These are phyloP conservation scores for Physocephala rufipes DNA, from an alignment of 2,888 invertebrate genomes.

Conservation along the genomic window DNA sequence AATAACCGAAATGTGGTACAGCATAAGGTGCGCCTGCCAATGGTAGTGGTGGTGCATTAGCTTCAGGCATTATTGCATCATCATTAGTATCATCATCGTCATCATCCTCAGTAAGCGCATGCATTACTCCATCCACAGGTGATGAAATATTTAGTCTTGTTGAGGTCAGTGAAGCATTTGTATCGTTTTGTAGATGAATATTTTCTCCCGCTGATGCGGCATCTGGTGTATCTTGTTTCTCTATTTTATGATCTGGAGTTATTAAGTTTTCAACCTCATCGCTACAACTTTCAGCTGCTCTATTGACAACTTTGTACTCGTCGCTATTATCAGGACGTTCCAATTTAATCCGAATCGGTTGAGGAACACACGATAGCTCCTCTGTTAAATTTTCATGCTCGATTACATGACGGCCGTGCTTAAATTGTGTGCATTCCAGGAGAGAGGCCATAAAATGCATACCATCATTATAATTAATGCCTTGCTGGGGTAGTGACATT, in stretches of 20 bases:
- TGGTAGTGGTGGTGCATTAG: constrained; percentile 42
- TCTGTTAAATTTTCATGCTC: constrained; percentile 33
- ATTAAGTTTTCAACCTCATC: neutral
- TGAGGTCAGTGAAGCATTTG: neutral
- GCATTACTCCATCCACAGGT: neutral
- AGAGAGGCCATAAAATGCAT: constrained; percentile 53
- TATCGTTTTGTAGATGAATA: neutral
- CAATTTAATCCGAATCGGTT: constrained; percentile 53
- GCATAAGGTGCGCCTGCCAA: constrained; percentile 45
- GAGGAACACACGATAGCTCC: constrained; percentile 36
- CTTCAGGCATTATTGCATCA: constrained; percentile 46
- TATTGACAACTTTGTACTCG: constrained; percentile 54
- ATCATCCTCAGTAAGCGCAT: constrained; percentile 1
- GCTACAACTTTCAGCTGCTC: constrained; percentile 24
- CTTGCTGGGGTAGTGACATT: constrained; percentile 2
- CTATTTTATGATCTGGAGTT: neutral
- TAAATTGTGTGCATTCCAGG: constrained; percentile 26
- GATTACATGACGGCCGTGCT: constrained; percentile 20
- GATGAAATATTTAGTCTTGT: neutral
- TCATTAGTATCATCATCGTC: constrained; percentile 38
- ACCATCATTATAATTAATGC: constrained; percentile 44
- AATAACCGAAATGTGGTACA: constrained; percentile 45
- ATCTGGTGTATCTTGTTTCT: neutral
- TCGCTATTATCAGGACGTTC: constrained; percentile 52
- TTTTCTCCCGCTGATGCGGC: constrained; percentile 15